Evolutionary conservation across 64 coral and sea anemone species (phyloP), one percentile per base, ranked within the genome.

Genomic region (Pocillopora verrucosa): DNA sequence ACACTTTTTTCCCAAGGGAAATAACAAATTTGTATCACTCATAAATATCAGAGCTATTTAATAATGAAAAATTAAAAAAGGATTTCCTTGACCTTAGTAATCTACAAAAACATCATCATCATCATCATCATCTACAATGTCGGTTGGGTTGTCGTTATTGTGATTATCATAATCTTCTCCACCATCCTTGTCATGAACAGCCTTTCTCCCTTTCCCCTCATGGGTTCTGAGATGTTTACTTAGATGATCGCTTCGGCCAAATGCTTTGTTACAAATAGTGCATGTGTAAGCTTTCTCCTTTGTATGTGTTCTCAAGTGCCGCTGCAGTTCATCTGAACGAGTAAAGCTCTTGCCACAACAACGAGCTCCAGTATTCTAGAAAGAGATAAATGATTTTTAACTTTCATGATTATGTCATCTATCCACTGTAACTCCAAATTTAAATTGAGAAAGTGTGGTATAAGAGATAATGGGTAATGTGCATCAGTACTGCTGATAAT

Each of bases 171-270:
- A 67, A 85, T 70, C 37, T 63, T 88, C 86, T 11, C 61, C 25
- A 51, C 67, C 37, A 0, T 62, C 86, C 45, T 88, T 88, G 1
- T 76, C 72, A 34, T 76, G 86, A 16, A 20, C 9, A n/a, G 0
- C 13, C 16, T 87, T 92, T 34, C 58, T 84, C 9, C 75, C 86
- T 70, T 65, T 65, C 36, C 12, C 57, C 38, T 72, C 64, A 77
- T 96, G 95, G 24, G 90, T 96, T 80, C 89, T 93, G 0, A 96
- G 76, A 25, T 96, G 95, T 60, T 96, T 96, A 57, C 84, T 96
- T 12, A 96, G 84, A 64, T 96, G 95, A 56, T 96, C 95, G 20
- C 95, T 96, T 13, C 95, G 88, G 1, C 95, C 95, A 84, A 96
- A 96, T 17, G 95, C 95, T 89, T 96, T 96, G 60, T 79, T 74